A percentile compares a stretch with the other conserved stretches of the same genome.
Evolutionary conservation across 2,888 invertebrate genomes (phyloP).

Genomic region (Ernsta delagoae): DNA sequence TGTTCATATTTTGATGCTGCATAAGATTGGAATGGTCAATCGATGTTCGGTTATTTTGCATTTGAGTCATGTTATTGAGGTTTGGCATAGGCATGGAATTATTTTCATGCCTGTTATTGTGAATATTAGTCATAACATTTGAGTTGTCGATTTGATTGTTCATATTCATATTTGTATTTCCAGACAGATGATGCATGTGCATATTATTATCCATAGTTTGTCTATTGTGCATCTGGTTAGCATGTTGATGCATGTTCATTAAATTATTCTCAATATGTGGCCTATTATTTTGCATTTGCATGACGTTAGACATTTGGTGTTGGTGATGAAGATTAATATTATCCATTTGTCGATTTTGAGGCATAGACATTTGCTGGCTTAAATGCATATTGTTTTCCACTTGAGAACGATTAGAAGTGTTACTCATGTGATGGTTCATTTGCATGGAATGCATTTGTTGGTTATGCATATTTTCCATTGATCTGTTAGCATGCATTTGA

Average conservation of each 20-base stretch:
- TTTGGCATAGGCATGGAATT: constrained; percentile 73
- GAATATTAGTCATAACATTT: constrained; percentile 65
- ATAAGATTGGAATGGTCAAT: constrained; percentile 75
- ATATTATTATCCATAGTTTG: constrained; percentile 73
- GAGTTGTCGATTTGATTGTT: constrained; percentile 72
- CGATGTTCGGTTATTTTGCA: constrained; percentile 71
- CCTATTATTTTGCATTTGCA: constrained; percentile 73
- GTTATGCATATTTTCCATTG: constrained; percentile 74
- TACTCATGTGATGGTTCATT: constrained; percentile 73
- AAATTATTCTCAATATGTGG: constrained; percentile 71
- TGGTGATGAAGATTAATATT: constrained; percentile 73
- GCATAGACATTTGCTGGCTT: constrained; percentile 73
- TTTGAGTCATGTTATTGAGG: constrained; percentile 71
- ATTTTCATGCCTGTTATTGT: constrained; percentile 72
- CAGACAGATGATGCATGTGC: constrained; percentile 78
- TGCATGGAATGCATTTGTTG: constrained; percentile 75
- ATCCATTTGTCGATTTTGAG: constrained; percentile 74
- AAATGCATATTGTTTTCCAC: constrained; percentile 75
- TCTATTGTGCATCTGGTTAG: constrained; percentile 77
- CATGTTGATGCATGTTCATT: constrained; percentile 76
- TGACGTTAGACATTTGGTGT: constrained; percentile 76
- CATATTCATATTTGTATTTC: constrained; percentile 59
- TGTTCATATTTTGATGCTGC: constrained; percentile 74
- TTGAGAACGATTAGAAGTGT: constrained; percentile 55
- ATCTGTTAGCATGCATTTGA: constrained; percentile 72